Evolutionary conservation across 2,797 vertebrate genomes (phyloP).

Genomic region (Characodon lateralis): DNA sequence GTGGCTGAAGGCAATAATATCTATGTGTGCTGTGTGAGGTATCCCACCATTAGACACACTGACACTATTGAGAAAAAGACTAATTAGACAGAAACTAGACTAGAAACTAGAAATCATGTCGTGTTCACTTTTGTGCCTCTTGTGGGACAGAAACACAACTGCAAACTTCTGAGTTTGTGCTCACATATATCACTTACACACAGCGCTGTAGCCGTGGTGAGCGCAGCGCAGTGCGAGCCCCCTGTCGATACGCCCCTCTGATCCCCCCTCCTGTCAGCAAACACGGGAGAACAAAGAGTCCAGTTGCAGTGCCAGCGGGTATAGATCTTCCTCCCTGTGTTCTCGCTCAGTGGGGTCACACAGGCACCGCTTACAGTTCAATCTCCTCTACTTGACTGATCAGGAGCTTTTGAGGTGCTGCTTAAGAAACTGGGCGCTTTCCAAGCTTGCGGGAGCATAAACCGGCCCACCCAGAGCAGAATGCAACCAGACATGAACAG

Average conservation of each 20-base stretch:
- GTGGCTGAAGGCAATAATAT: constrained; percentile 37
- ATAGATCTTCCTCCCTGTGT: constrained; percentile 79
- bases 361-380: constrained; percentile 69
- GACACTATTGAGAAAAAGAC: constrained; percentile 38
- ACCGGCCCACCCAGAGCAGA: constrained; percentile 45
- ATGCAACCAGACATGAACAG: not conserved
- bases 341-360: constrained; percentile 73
- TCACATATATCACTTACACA: constrained; percentile 35
- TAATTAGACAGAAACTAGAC: constrained; percentile 16
- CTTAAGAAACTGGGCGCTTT: constrained; percentile 67
- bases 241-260: constrained; percentile 66
- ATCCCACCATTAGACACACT: constrained; percentile 43
- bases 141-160: constrained; percentile 9
- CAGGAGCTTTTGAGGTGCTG: constrained; percentile 55
- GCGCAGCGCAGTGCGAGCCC: constrained; percentile 52
- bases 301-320: constrained; percentile 67
- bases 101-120: constrained; percentile 22
- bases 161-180: constrained; percentile 20
- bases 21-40: constrained; percentile 38
- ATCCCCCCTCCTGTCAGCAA: constrained; percentile 69
- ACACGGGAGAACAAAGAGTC: constrained; percentile 76
- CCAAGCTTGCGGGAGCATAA: constrained; percentile 32
- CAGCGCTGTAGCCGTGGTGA: constrained; percentile 60
- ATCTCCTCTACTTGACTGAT: constrained; percentile 68
- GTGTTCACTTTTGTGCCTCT: constrained; percentile 8